A percentile compares a stretch with the other conserved stretches of the same genome.
Conservation (phyloP, 2,888 invertebrate genomes). For the Dolomedes plantarius region DNA sequence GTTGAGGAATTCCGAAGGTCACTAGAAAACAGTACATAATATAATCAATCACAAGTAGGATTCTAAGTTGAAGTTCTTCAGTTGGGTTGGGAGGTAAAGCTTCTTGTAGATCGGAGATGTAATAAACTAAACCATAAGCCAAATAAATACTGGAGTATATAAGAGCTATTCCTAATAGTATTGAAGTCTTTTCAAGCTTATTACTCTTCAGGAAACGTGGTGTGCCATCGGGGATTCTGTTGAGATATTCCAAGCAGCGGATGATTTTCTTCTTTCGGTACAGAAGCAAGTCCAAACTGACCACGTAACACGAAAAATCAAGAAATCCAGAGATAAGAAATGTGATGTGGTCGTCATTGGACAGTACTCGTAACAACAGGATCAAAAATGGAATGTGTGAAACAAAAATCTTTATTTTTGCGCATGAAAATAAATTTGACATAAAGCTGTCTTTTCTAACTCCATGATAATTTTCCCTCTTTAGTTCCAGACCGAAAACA, state of each 20-base stretch:
- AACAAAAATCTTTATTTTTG: neutral
- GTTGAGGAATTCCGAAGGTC: neutral
- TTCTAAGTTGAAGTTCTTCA: too few relatives aligned
- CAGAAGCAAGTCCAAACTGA: neutral
- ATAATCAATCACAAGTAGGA: neutral
- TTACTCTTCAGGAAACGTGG: neutral
- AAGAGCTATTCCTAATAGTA: neutral
- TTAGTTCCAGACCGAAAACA: neutral
- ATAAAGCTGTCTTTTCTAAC: neutral
- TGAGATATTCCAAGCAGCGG: neutral
- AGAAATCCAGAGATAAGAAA: neutral
- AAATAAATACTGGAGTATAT: neutral
- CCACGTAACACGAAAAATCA: neutral
- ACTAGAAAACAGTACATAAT: neutral
- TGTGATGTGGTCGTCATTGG: neutral
- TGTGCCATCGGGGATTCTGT: neutral
- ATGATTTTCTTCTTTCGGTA: neutral
- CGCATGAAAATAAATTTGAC: neutral
- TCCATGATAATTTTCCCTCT: neutral
- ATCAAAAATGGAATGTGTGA: neutral
- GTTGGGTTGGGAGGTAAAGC: too few relatives aligned
- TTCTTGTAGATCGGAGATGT: too few relatives aligned
- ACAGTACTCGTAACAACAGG: neutral
- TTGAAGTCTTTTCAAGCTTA: neutral
- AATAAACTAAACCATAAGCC: neutral